Evolutionary conservation across 2,113 vertebrate species (phyloP).

Genomic region (Willisornis vidua): DNA sequence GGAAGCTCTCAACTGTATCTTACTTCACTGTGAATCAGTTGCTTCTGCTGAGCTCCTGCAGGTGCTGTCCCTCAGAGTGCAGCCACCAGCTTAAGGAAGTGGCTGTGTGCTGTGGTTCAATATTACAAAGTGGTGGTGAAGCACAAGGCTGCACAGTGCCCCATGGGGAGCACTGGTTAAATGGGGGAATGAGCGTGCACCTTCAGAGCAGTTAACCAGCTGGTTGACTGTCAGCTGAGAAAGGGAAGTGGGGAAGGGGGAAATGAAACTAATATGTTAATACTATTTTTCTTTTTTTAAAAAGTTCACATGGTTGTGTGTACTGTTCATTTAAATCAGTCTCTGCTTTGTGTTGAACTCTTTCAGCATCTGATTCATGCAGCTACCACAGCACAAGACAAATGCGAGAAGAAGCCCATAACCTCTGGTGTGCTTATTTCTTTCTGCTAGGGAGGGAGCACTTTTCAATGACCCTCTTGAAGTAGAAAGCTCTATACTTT

Average conservation of each 20-base stretch:
- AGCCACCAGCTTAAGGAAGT: conserved; percentile 16
- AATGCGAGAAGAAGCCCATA: rapidly evolving
- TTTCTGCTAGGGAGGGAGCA: not conserved
- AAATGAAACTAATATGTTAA: conserved; percentile 25
- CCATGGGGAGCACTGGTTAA: not conserved
- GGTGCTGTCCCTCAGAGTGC: not conserved
- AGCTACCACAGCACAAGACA: not conserved
- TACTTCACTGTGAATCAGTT: not conserved
- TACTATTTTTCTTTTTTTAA: not conserved
- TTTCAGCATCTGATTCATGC: not conserved
- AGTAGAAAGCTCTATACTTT: not conserved
- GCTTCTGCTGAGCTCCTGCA: conserved; percentile 17
- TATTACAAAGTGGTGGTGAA: not conserved
- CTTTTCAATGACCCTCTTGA: not conserved
- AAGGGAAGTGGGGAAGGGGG: conserved; percentile 10
- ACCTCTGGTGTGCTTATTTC: not conserved
- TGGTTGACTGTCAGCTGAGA: conserved; percentile 15
- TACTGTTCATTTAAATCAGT: not conserved
- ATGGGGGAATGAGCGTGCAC: not conserved
- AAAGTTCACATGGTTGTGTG: not conserved
- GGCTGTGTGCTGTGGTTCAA: not conserved
- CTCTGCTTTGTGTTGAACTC: not conserved
- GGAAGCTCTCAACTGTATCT: not conserved
- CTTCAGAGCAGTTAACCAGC: conserved; percentile 7
- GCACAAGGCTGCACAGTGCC: not conserved